Conservation (phyloP, 2,797 vertebrate species). For the Meda fulgida region DNA sequence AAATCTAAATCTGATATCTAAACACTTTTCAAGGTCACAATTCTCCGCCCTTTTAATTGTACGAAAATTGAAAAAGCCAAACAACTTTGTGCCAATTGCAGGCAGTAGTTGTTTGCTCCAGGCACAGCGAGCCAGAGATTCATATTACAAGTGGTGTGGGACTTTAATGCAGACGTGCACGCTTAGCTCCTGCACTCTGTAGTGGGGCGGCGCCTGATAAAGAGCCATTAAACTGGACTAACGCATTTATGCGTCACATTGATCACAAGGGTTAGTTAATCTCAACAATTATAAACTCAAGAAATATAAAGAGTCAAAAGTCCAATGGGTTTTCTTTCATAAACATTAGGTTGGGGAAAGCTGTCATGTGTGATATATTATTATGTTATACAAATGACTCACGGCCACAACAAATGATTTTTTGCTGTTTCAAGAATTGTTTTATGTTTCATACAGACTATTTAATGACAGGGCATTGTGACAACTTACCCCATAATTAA, state of each 20-base stretch:
- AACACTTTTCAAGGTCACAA: neutral
- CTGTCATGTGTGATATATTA: neutral
- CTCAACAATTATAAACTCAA: constrained; percentile 11
- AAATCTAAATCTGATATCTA: neutral
- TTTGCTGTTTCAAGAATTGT: neutral
- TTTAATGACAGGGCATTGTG: neutral
- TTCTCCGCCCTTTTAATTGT: neutral
- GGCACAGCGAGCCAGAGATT: neutral
- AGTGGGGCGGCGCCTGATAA: neutral
- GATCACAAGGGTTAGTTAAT: constrained; percentile 4
- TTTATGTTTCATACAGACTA: neutral
- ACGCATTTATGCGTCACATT: neutral
- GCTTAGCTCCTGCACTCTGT: neutral
- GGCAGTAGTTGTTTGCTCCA: neutral
- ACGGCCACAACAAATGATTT: neutral
- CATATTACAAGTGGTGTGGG: neutral
- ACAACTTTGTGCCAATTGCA: neutral
- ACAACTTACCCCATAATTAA: neutral
- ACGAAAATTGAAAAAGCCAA: neutral
- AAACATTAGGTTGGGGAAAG: neutral
- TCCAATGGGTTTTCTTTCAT: neutral
- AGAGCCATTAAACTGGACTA: neutral
- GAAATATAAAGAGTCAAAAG: constrained; percentile 8
- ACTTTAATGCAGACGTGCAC: too few species aligned
- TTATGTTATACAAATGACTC: neutral